phyloP scores from a whole-genome alignment of 2,797 vertebrate species.

The Sandelia bainsii region DNA sequence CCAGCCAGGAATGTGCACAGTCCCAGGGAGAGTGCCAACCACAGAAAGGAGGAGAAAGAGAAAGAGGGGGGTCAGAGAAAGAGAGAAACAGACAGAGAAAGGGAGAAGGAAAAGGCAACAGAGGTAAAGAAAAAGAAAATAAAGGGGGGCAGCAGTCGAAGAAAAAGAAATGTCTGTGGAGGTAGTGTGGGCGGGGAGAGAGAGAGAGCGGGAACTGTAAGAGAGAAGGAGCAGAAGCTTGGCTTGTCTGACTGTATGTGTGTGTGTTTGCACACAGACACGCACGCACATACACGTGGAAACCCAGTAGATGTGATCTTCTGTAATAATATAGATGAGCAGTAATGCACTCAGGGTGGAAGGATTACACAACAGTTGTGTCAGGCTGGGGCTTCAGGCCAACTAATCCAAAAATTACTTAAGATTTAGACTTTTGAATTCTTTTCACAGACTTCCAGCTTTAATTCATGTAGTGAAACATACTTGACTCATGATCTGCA shows the following conservation, averaged over 20 bases:
- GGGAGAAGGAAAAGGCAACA: slow-evolving; percentile 42
- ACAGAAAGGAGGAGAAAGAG: slow-evolving; percentile 65
- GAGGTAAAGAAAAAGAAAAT: slow-evolving; percentile 60
- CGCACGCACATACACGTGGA: slow-evolving; percentile 10
- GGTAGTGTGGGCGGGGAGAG: slow-evolving; percentile 58
- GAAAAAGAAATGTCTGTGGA: slow-evolving; percentile 64
- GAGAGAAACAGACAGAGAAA: slow-evolving; percentile 41
- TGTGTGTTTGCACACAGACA: slow-evolving; percentile 2
- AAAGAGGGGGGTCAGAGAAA: slow-evolving; percentile 18
- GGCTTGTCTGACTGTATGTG: slow-evolving; percentile 30
- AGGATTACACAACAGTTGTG: neutral
- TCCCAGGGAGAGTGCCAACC: slow-evolving; percentile 87
- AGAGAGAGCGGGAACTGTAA: slow-evolving; percentile 59
- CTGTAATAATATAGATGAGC: slow-evolving; percentile 50
- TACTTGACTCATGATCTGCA: slow-evolving; percentile 3
- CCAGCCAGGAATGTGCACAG: slow-evolving; percentile 88
- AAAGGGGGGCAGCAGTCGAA: slow-evolving; percentile 31
- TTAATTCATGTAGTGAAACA: slow-evolving; percentile 4
- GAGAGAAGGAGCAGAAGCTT: slow-evolving; percentile 67
- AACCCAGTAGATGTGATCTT: slow-evolving; percentile 47
- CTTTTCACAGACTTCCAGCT: neutral
- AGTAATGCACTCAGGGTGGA: slow-evolving; percentile 31
- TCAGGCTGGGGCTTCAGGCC: neutral
- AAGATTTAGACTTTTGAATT: neutral
- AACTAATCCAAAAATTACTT: neutral